These are phyloP conservation scores for Aspidiotus rigidus DNA, from an alignment of 2,888 invertebrate species.

Conservation along the genomic window DNA sequence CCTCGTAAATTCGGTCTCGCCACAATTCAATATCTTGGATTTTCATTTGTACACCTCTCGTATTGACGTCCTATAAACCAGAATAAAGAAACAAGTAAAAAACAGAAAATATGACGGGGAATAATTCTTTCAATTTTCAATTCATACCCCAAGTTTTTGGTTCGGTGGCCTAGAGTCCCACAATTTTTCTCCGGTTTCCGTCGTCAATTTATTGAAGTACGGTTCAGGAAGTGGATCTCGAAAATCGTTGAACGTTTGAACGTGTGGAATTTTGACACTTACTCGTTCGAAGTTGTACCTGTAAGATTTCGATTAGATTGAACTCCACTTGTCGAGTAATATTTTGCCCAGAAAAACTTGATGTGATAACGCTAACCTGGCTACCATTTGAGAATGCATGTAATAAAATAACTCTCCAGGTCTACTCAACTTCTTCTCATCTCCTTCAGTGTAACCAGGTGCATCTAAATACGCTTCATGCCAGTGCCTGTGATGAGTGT, in stretches of 20 bases:
- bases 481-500: not conserved
- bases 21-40: no score
- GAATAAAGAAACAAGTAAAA: no score
- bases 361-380: not conserved
- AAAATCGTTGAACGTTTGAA: not conserved
- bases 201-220: not conserved
- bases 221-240: not conserved
- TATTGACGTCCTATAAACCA: no score
- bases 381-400: not conserved
- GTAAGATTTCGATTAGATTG: not conserved
- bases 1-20: no score
- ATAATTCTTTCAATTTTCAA: no score
- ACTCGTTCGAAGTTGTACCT: not conserved
- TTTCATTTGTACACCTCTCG: no score
- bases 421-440: not conserved
- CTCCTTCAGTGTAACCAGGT: not conserved
- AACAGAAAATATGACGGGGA: no score
- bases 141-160: not conserved
- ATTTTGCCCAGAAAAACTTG: not conserved
- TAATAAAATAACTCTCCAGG: not conserved
- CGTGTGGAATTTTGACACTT: not conserved
- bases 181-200: not conserved
- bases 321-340: no score
- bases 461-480: not conserved
- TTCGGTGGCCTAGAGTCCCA: not conserved